Evolutionary conservation across 2,113 vertebrate genomes (phyloP).

Genomic region (Tenrec ecaudatus): DNA sequence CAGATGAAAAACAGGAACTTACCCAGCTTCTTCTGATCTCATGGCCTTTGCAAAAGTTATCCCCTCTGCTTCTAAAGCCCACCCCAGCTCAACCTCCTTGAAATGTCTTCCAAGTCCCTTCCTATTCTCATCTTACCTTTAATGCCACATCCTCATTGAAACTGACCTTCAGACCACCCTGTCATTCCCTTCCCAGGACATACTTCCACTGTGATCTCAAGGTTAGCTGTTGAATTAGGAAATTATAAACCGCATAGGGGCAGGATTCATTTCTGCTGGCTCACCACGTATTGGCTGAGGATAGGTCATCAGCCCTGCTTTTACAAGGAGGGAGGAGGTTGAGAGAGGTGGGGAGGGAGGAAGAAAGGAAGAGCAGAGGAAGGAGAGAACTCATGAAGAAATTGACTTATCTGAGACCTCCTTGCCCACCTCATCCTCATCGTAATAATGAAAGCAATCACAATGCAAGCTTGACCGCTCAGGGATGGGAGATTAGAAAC

Average conservation of each 20-base stretch:
- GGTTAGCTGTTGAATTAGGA: background rate
- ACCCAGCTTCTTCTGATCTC: background rate
- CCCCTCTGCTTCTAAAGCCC: fast-evolving
- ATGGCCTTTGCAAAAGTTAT: background rate
- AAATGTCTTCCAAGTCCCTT: background rate
- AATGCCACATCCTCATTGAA: background rate
- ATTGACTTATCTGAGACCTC: too few relatives aligned
- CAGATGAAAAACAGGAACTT: background rate
- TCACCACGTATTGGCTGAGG: background rate
- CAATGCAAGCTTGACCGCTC: too few relatives aligned
- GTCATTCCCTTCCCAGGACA: background rate
- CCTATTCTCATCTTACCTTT: background rate
- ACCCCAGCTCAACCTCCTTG: background rate
- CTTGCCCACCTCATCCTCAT: too few relatives aligned
- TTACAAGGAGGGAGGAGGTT: background rate
- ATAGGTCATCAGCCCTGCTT: background rate
- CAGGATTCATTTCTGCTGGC: background rate
- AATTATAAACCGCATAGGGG: background rate
- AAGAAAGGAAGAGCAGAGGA: background rate
- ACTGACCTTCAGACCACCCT: background rate
- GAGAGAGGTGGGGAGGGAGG: background rate
- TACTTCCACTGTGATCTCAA: background rate
- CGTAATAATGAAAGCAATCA: too few relatives aligned
- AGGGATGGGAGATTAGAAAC: too few relatives aligned
- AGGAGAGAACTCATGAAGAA: background rate